Conservation (phyloP, 2,888 invertebrate species). For the Pheosia gnoma region DNA sequence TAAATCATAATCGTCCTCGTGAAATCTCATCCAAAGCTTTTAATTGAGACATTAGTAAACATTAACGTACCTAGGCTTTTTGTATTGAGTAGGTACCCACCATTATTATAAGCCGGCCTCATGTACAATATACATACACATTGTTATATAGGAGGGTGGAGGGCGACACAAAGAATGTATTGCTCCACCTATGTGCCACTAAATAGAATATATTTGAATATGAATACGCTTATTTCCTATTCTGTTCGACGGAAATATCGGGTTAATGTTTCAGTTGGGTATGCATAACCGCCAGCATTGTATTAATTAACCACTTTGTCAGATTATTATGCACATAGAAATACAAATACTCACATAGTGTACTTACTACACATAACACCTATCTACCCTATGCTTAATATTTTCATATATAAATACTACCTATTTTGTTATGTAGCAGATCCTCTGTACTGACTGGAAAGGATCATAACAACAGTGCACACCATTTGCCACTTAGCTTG, state of each 20-base stretch:
- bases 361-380: too few species aligned
- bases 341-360: too few species aligned
- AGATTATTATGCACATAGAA: not conserved
- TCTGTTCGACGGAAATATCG: conserved; percentile 29
- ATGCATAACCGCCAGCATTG: conserved; percentile 26
- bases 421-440: too few species aligned
- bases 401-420: too few species aligned
- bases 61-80: conserved; percentile 10
- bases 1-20: conserved; percentile 4
- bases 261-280: conserved; percentile 28
- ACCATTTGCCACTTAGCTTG: too few species aligned
- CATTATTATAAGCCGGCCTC: conserved; percentile 20
- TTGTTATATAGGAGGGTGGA: conserved; percentile 25
- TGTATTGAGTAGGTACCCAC: conserved; percentile 14
- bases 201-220: conserved; percentile 46
- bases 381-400: too few species aligned
- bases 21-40: conserved; percentile 6
- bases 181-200: conserved; percentile 32
- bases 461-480: too few species aligned
- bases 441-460: too few species aligned
- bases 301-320: conserved; percentile 11
- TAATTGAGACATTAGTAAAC: conserved; percentile 6
- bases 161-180: conserved; percentile 36
- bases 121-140: conserved; percentile 18
- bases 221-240: conserved; percentile 38